Conservation (phyloP, 2,113 vertebrate genomes). For the Pedetes capensis region DNA sequence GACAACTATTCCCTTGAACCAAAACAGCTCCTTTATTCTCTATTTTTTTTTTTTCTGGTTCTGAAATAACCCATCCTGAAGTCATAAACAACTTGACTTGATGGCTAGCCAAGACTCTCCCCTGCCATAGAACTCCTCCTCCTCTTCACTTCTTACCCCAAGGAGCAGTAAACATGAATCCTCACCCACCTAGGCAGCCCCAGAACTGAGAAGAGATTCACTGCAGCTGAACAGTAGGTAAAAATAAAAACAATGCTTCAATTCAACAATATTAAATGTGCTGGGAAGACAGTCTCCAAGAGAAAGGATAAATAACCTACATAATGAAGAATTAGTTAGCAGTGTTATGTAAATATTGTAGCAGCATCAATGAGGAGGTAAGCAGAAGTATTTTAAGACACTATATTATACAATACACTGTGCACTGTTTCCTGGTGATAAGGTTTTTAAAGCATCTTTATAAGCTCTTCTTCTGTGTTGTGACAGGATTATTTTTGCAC, state of each 20-base stretch:
- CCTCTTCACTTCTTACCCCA: conserved; percentile 24
- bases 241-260: conserved; percentile 72
- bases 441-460: conserved; percentile 76
- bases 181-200: conserved; percentile 40
- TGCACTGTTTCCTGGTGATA: conserved; percentile 73
- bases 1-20: conserved; percentile 62
- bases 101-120: conserved; percentile 63
- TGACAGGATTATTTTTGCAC: conserved; percentile 76
- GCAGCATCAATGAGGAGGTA: conserved; percentile 73
- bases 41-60: conserved; percentile 38
- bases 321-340: conserved; percentile 78
- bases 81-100: conserved; percentile 70
- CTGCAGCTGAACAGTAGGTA: conserved; percentile 36
- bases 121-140: conserved; percentile 55
- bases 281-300: conserved; percentile 52
- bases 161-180: conserved; percentile 64
- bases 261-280: conserved; percentile 63
- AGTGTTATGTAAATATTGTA: conserved; percentile 74
- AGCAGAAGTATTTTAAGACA: conserved; percentile 78
- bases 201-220: conserved; percentile 48
- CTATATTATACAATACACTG: conserved; percentile 68
- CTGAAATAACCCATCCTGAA: conserved; percentile 65
- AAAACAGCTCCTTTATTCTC: conserved; percentile 66
- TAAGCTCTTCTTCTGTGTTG: conserved; percentile 72
- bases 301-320: conserved; percentile 70